Conservation (phyloP, 2,113 vertebrate genomes). For the Scopus umbretta region DNA sequence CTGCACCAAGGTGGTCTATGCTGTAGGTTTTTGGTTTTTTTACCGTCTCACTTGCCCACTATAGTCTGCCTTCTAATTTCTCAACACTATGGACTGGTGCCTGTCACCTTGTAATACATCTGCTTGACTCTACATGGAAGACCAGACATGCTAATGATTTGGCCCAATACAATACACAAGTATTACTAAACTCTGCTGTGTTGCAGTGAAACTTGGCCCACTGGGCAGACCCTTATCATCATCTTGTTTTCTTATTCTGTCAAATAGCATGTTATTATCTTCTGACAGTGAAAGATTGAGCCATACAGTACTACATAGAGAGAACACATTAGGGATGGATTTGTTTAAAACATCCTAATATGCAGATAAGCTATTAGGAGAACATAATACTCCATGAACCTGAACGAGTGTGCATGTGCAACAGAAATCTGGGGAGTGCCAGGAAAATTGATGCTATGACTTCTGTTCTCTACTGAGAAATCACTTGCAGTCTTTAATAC, state of each 20-base stretch:
- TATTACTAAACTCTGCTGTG: not conserved
- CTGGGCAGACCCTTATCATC: not conserved
- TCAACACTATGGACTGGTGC: not conserved
- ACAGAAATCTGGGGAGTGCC: not conserved
- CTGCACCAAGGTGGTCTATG: not conserved
- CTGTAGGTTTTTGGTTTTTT: not conserved
- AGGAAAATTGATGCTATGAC: not conserved
- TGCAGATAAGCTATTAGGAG: not conserved
- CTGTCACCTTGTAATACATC: not conserved
- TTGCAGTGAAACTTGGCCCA: not conserved
- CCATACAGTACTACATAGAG: not conserved
- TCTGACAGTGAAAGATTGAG: not conserved
- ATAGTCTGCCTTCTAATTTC: not conserved
- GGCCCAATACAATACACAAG: not conserved
- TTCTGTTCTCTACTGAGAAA: not conserved
- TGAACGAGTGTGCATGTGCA: not conserved
- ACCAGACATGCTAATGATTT: not conserved
- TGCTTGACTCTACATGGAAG: not conserved
- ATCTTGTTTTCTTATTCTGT: not conserved
- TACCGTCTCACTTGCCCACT: not conserved
- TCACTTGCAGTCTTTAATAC: not conserved
- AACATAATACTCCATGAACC: not conserved
- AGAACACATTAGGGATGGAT: not conserved
- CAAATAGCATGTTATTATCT: not conserved
- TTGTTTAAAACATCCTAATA: not conserved